phyloP scores from a whole-genome alignment of 1,140 invertebrate genomes.

The Drosophila pseudoananassae region DNA sequence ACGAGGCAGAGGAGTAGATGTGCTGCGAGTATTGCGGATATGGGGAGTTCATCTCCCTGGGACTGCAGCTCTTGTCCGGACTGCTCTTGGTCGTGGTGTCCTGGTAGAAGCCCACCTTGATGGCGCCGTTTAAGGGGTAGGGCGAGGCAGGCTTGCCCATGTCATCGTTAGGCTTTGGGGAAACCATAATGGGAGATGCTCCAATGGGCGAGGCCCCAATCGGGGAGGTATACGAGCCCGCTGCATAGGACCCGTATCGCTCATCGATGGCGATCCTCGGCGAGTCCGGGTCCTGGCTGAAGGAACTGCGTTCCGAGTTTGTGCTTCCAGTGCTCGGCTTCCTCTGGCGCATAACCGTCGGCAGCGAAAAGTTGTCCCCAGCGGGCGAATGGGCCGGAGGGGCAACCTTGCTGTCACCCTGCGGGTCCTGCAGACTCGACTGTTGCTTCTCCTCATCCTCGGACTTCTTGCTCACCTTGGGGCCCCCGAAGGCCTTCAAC shows the following conservation, averaged over 20 bases:
- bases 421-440: slow-evolving; percentile 7
- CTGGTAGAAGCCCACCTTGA: slow-evolving; percentile 91
- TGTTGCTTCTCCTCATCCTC: slow-evolving; percentile 82
- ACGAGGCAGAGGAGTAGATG: slow-evolving; percentile 86
- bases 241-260: slow-evolving; percentile 85
- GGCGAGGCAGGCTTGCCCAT: slow-evolving; percentile 87
- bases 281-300: slow-evolving; percentile 90
- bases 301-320: slow-evolving; percentile 89
- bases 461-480: slow-evolving; percentile 86
- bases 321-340: slow-evolving; percentile 90
- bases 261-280: slow-evolving; percentile 87
- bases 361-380: slow-evolving; percentile 70
- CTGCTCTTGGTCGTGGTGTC: slow-evolving; percentile 90
- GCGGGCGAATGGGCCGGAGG: slow-evolving; percentile 66
- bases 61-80: slow-evolving; percentile 89
- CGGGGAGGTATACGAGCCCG: slow-evolving; percentile 88
- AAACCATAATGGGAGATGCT: slow-evolving; percentile 85
- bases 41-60: slow-evolving; percentile 86
- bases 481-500: slow-evolving; percentile 95
- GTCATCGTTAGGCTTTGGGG: slow-evolving; percentile 85
- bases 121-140: slow-evolving; percentile 89
- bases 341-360: slow-evolving; percentile 85
- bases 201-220: slow-evolving; percentile 86
- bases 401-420: slow-evolving; percentile 36
- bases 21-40: slow-evolving; percentile 87